Evolutionary conservation across 2,113 vertebrate genomes (phyloP), one percentile per base, ranked within the genome.

Genomic region (Mustelus asterias): DNA sequence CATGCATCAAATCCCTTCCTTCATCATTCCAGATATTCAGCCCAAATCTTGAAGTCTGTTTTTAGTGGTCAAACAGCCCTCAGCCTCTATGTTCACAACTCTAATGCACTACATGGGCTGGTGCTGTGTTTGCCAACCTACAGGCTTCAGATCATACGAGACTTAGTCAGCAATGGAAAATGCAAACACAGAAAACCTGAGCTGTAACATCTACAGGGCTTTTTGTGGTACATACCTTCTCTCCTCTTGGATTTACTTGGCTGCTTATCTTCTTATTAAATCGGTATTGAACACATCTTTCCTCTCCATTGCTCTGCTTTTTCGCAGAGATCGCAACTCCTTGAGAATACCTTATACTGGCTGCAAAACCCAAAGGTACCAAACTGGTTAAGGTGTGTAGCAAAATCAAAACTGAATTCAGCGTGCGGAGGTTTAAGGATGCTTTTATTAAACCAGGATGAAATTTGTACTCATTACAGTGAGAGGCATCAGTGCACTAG

Each of bases 211-310:
- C 93, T 44, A 33, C 63, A 63, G 22, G 41, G 3, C 48, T 20
- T 33, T 76, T 3, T 18, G 24, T 26, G 26, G 24, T 7, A 70
- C 94, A 1, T 95, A 95, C 94, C 69, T 95, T 95, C 44, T 95
- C 94, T 72, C 44, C 37, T 54, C 54, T 9, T 54, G 94, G 69
- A 95, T 95, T 95, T 29, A 95, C 11, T 95, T 95, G 94, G 67
- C 11, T 72, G 2, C 11, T 95, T 29, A 95, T 95, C 18, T 16
- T 16, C 69, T 95, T 29, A 48, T 54, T 54, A 69, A 95, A 95
- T 11, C 24, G 94, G 37, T 95, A 95, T 72, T 95, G 94, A 72
- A 95, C 14, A 70, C 94, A 95, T 29, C 2, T 54, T 26, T 72
- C 26, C 11, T 72, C 41, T 95, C 67, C 41, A 18, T 48, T 72